Evolutionary conservation across 2,797 vertebrate species (phyloP), one percentile per base, ranked within the genome.

Genomic region (Tolypeutes matacus): DNA sequence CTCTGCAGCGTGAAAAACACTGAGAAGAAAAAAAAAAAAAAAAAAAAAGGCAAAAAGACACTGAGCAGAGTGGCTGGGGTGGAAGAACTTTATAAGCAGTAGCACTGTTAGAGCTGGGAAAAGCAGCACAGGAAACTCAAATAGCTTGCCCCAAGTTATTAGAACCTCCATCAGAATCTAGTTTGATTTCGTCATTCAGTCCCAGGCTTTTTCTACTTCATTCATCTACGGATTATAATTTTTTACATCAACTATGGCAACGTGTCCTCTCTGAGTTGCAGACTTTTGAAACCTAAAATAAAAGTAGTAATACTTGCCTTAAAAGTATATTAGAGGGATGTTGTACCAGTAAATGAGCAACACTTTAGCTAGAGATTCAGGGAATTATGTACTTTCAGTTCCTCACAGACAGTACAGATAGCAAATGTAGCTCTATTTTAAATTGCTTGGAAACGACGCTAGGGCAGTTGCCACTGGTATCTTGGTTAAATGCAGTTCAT

Each of bases 321-420:
- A 11, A 31, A 82, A 87, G 53, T 27, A 23, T 78, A 64, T 4
- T 29, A 53, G n/a, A 31, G 34, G 49, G 60, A 73, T 34, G 29
- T 27, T 46, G 31, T 67, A 15, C 51, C 42, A 29, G 23, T 23
- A 83, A 90, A 34, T 10, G 3, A 65, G 56, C 64, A 27, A 67
- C 7, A 36, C 46, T 82, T 64, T 62, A 89, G 85, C 87, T 75
- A 21, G 67, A 18, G 21, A 80, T 25, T 49, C 13, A 29, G 62
- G n/a, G 9, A 58, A 31, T 5, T 13, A 3, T 6, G 64, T 21
- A 39, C 70, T 46, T 58, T 23, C 49, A 42, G 4, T n/a, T 65
- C 18, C 67, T 64, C 5, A 0, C 13, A 15, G 49, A 23, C 17
- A 51, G 46, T 7, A 1, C 0, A 0, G 18, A 77, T 5, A 82